phyloP scores from a whole-genome alignment of 2,888 invertebrate genomes.

The Rhorus exstirpatorius region DNA sequence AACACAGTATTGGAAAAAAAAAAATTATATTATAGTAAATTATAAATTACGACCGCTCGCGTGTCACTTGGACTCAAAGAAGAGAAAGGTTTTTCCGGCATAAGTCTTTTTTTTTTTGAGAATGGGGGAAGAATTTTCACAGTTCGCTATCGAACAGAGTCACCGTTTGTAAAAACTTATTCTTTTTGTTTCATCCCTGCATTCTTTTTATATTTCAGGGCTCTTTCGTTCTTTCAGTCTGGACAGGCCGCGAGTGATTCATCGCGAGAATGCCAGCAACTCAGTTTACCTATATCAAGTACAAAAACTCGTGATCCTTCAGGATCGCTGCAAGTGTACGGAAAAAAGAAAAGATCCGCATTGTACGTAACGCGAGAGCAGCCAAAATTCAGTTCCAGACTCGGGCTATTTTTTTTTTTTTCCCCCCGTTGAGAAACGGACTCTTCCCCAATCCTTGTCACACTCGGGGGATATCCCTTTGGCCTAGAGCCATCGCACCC shows the following conservation, averaged over 20 bases:
- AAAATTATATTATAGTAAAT: no score
- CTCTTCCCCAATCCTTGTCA: conserved; percentile 35
- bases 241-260: conserved; percentile 42
- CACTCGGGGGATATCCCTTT: conserved; percentile 45
- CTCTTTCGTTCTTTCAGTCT: conserved; percentile 8
- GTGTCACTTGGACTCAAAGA: no score
- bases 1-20: no score
- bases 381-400: conserved; percentile 59
- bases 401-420: conserved; percentile 31
- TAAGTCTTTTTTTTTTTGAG: no score
- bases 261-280: conserved; percentile 57
- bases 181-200: conserved; percentile 34
- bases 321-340: conserved; percentile 50
- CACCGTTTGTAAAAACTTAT: no score
- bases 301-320: conserved; percentile 53
- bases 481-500: conserved; percentile 52
- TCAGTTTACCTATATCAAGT: conserved; percentile 6
- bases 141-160: no score
- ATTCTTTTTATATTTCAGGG: conserved; percentile 29
- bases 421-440: conserved; percentile 24
- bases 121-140: no score
- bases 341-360: conserved; percentile 39
- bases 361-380: conserved; percentile 51
- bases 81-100: no score
- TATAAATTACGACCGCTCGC: no score